Base-by-base conservation (phyloP, 1,140 invertebrate species). In the Linepithema humile region DNA sequence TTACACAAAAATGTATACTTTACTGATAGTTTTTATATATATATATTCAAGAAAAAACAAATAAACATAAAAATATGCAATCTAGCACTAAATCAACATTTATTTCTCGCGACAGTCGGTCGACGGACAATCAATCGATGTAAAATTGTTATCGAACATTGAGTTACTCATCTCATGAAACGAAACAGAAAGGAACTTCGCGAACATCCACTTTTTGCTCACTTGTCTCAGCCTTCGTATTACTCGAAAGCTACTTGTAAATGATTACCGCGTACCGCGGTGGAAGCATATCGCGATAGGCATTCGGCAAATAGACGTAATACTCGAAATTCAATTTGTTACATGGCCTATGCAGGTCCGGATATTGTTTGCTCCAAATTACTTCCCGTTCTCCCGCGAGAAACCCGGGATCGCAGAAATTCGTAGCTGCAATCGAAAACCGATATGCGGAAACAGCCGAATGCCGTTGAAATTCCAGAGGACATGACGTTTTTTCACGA, bases 291-390 rank as follows among this genome's bases (percentile, higher is more conserved):
- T 55, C 20, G 20, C 48, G 55, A 65, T 50, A 78, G 45, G 32
- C 74, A 53, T 78, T 67, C 3, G 20, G 32, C 62, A 40, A 67
- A 69, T 55, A 78, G 48, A 67, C 23, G 48, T 64, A 78, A 78
- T 78, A 67, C 35, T 78, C 62, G 57, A 65, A 50, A 86, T 83
- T 83, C 72, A 73, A 74, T 83, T 73, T 73, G 32, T 67, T 73
- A 73, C 23, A 45, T 35, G 57, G 29, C 32, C 50, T 45, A 60
- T 70, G 40, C 40, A 60, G 12, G 53, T n/a, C 50, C 38, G 57
- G 38, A 57, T 85, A 83, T 73, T 85, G 67, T 85, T 48, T 45
- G 60, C 59, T 62, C 62, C 67, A 87, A 87, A 88, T 88, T 78
- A 87, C 59, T 84, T 78, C 20, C 69, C 82, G 64, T 60, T 62